Percentiles rank a stretch among this genome's conserved stretches.
phyloP scores from a whole-genome alignment of 64 coral and sea anemone species.

The Porites lutea region DNA sequence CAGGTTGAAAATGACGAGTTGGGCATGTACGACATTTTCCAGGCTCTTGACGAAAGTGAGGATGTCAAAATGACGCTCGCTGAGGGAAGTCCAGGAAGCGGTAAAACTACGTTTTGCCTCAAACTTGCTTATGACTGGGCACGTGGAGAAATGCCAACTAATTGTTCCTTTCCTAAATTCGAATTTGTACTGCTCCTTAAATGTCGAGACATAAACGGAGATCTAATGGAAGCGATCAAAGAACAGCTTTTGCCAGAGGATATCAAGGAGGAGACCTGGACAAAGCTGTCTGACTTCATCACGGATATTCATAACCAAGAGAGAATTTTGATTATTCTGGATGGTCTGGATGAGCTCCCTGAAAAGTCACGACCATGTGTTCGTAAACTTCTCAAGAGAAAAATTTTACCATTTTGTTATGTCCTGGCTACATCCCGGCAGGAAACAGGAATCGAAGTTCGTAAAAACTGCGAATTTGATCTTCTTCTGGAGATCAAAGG shows the following conservation, averaged over 20 bases:
- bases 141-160: not conserved
- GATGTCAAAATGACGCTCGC: not conserved
- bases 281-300: constrained; percentile 11
- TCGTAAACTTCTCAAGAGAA: not conserved
- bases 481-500: constrained; percentile 11
- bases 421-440: constrained; percentile 3
- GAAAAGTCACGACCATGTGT: not conserved
- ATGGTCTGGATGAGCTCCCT: constrained; percentile 36
- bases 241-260: constrained; percentile 25
- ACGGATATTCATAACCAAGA: constrained; percentile 12
- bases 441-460: constrained; percentile 7
- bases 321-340: constrained; percentile 3
- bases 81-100: constrained; percentile 35
- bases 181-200: constrained; percentile 27
- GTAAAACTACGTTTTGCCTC: constrained; percentile 43
- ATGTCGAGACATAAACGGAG: constrained; percentile 30
- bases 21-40: not conserved
- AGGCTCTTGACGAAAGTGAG: not conserved
- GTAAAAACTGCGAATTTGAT: constrained; percentile 2
- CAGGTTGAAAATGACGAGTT: not conserved
- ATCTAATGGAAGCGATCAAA: constrained; percentile 15
- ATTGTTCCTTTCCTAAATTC: not conserved
- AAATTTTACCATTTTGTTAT: constrained; percentile 15
- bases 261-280: not conserved
- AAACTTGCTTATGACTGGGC: constrained; percentile 50